These are phyloP conservation scores for Chunga burmeisteri DNA, from an alignment of 2,113 vertebrate species.

Conservation along the genomic window DNA sequence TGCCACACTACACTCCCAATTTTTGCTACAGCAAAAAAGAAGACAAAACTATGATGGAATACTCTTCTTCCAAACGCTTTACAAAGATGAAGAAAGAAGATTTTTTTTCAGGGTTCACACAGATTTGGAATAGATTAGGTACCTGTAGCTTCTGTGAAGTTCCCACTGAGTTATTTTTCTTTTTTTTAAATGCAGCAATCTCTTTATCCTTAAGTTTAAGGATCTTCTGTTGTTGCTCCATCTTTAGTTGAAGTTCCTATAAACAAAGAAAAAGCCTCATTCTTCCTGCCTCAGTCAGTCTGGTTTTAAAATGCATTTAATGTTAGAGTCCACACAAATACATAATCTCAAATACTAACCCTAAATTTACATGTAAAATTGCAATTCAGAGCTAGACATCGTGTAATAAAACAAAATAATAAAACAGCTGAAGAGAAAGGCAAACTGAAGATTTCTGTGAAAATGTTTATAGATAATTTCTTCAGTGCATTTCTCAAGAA, in stretches of 20 bases:
- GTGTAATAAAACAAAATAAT: not conserved
- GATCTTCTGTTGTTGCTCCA: constrained; percentile 65
- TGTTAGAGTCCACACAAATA: not conserved
- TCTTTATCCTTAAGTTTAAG: constrained; percentile 70
- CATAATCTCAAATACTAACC: not conserved
- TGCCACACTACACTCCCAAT: not conserved
- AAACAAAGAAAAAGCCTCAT: not conserved
- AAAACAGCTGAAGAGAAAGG: not conserved
- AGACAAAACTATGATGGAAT: not conserved
- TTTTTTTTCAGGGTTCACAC: not conserved
- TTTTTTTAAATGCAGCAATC: constrained; percentile 61
- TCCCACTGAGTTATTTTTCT: not conserved
- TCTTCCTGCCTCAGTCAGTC: not conserved
- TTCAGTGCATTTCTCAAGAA: not conserved
- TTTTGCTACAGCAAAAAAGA: not conserved
- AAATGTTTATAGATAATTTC: not conserved
- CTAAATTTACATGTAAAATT: not conserved
- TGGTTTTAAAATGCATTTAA: not conserved
- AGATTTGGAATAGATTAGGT: not conserved
- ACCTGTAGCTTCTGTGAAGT: constrained; percentile 60
- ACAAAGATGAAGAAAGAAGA: not conserved
- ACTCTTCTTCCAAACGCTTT: not conserved
- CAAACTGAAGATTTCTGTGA: not conserved
- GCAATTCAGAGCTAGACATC: not conserved
- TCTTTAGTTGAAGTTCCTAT: constrained; percentile 77